Evolutionary conservation across 2,888 invertebrate species (phyloP).

Genomic region (Gortyna flavago): DNA sequence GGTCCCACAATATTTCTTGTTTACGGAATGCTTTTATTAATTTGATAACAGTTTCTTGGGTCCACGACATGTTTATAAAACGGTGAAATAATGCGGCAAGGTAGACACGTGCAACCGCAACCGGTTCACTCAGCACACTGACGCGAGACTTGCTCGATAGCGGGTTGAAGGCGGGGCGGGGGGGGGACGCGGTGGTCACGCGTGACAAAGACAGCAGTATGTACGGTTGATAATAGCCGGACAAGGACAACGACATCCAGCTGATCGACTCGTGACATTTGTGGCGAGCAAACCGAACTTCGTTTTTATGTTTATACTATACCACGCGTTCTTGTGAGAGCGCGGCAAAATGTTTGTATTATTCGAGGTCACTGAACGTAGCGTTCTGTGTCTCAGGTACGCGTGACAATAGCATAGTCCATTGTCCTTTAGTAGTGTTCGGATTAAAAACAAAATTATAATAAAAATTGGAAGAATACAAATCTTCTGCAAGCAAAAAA

Average conservation of each 20-base stretch:
- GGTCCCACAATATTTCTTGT: background rate
- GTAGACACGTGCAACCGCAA: background rate
- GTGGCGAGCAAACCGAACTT: background rate
- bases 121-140: background rate
- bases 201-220: background rate
- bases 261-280: background rate
- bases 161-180: background rate
- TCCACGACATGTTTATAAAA: slow-evolving; percentile 10
- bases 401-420: background rate
- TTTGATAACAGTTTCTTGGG: background rate
- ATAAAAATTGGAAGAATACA: background rate
- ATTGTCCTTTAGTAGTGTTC: background rate
- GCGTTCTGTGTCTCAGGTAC: background rate
- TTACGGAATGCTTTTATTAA: slow-evolving; percentile 5
- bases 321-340: background rate
- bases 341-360: background rate
- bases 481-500: background rate
- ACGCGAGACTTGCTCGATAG: background rate
- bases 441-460: background rate
- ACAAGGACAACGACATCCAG: background rate
- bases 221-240: background rate
- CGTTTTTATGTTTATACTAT: background rate
- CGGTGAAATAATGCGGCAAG: background rate
- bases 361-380: background rate
- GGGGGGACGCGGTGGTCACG: background rate